Base-by-base conservation (phyloP, 2,113 vertebrate genomes). In the Chaetorhynchus papuensis region DNA sequence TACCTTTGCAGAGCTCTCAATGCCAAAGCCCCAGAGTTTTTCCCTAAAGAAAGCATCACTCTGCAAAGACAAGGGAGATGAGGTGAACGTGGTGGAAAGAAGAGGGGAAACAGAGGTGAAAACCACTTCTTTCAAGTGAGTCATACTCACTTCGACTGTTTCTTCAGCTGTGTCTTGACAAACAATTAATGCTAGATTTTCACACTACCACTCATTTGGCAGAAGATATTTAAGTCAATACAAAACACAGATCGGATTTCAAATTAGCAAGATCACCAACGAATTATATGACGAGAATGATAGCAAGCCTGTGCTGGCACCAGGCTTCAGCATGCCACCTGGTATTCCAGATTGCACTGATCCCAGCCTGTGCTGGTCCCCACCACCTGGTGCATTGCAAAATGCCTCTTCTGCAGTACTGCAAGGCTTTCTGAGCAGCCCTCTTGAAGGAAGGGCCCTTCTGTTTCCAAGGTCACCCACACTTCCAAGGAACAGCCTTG, bases 341-440 rank as follows among this genome's bases (percentile, higher is more conserved):
- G 96, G 84, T 93, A 96, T 68, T 96, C 95, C 96, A 97, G 96
- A 97, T 96, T 97, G 96, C 87, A 85, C 70, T 49, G 87, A 96
- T 89, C n/a, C 84, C 84, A 93, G 95, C 74, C 94, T 76, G 84
- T 56, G 90, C 92, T 85, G 78, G 90, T 95, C 75, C 83, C 70
- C 82, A 95, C 96, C 96, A 93, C 94, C 94, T 91, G 95, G 84
- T 90, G 53, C 70, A 89, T 76, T 76, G 57, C 85, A 93, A 61
- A 94, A 89, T 76, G 87, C 78, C 78, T 94, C 75, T 94, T 82
- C 87, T 91, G 82, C 88, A 95, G 19, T 50, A 90, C 74, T 90
- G 82, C 90, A 93, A 91, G 75, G 70, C 65, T 94, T 90, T 89
- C 69, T 56, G 44, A 93, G 92, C 90, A 93, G 77, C 78, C 41